Evolutionary conservation across 1,140 invertebrate genomes (phyloP), one percentile per base, ranked within the genome.

Genomic region (Achatina immaculata): DNA sequence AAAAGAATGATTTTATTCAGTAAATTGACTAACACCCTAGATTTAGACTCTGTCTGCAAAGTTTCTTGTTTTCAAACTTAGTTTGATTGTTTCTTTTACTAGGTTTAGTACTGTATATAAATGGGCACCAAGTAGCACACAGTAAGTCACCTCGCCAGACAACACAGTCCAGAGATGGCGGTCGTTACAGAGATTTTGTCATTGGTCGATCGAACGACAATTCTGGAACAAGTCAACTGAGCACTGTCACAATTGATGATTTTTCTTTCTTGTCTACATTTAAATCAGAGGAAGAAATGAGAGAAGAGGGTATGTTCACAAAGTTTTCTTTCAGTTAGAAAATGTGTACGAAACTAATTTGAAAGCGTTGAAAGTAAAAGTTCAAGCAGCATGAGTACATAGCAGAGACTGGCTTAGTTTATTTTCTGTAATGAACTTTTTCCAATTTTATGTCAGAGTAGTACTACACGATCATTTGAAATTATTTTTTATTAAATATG

Each of bases 171-270:
- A 74, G 55, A n/a, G 58, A 72, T 0, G 40, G 66, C n/a, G 34
- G 66, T 0, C 78, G 43, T 16, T 83, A 82, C 66, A 86, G 87
- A 48, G 86, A 87, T 40, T 90, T 90, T 62, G 77, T 86, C 42
- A 85, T 90, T 24, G 88, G 89, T 19, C 82, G 87, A 19, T 74
- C 88, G 28, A 90, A 90, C 76, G 89, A 90, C 76, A 83, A 73
- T 31, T 74, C 81, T 16, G 82, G 82, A 16, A 45, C 82, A 16
- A 75, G 65, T 68, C 58, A 81, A 16, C 79, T 85, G 21, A 87
- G 85, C n/a, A 81, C 66, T 1, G 85, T 91, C n/a, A 81, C 83
- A 7, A 83, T 91, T 1, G 90, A 91, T 80, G 90, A 90, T 31
- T 87, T 90, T 65, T 80, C 86, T 31, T 91, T 91, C 82, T 87